Evolutionary conservation across 2,888 invertebrate species (phyloP), one percentile per base, ranked within the genome.

Genomic region (Osmoderma eremita): DNA sequence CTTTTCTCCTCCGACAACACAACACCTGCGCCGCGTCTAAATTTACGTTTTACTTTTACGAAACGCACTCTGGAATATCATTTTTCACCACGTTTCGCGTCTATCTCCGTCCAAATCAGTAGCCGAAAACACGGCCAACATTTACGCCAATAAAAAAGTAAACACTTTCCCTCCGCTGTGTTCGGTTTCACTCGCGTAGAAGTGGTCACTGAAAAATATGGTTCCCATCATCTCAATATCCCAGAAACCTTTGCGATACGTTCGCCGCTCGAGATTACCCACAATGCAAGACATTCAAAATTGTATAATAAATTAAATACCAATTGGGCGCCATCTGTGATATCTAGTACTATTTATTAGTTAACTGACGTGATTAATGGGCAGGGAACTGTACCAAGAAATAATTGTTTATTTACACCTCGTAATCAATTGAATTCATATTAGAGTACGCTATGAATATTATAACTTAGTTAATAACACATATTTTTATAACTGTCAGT

Each of bases 171-270:
- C 78, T 76, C 77, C 77, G 76, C 76, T 77, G 75, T 75, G 75
- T 75, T 76, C 71, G 70, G 68, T 68, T 66, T 74, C 75, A 76
- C 81, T 83, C 82, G 82, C 84, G 82, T 83, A 82, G 84, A 79
- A 78, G 77, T 83, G 81, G 82, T 81, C 84, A 84, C 83, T 83
- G 83, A 84, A 85, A 85, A 85, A 85, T 83, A 83, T 85, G 85
- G 86, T 85, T 85, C 83, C 84, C 84, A 83, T 85, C 78, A 75
- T 65, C 81, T 65, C 81, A 81, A 80, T 83, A 83, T 84, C 84
- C 85, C 85, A 84, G 83, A 84, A 85, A 82, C 81, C 84, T 79
- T 83, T 83, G 83, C 84, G 83, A 77, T 30, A 30, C 68, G 69
- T 67, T 71, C 69, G 71, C 70, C 68, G 64, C 65, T 66, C 67